Percentiles rank a stretch among this genome's conserved stretches.
Evolutionary conservation across 2,113 vertebrate species (phyloP).

Genomic region (Mus musculus): GRCm39 chr11:35366501-35367000

Average conservation of each 20-base stretch:
- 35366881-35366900: slow-evolving; percentile 78
- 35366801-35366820: slow-evolving; percentile 48
- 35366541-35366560: rapidly evolving
- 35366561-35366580: background rate
- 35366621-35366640: slow-evolving; percentile 27
- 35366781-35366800: slow-evolving; percentile 19
- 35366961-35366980: slow-evolving; percentile 84
- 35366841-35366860: slow-evolving; percentile 69
- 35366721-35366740: background rate
- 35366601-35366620: slow-evolving; percentile 38
- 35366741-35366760: slow-evolving; percentile 55
- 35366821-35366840: slow-evolving; percentile 58
- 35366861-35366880: slow-evolving; percentile 52
- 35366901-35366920: slow-evolving; percentile 84
- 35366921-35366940: slow-evolving; percentile 81
- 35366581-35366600: slow-evolving; percentile 7
- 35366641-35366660: slow-evolving; percentile 23
- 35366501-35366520: rapidly evolving
- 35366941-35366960: slow-evolving; percentile 77
- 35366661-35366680: background rate
- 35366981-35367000: slow-evolving; percentile 83
- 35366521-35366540: rapidly evolving
- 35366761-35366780: slow-evolving; percentile 30
- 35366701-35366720: background rate
- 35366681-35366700: background rate